Base-by-base conservation (phyloP, 1,140 invertebrate genomes). In the Amyelois transitella region DNA sequence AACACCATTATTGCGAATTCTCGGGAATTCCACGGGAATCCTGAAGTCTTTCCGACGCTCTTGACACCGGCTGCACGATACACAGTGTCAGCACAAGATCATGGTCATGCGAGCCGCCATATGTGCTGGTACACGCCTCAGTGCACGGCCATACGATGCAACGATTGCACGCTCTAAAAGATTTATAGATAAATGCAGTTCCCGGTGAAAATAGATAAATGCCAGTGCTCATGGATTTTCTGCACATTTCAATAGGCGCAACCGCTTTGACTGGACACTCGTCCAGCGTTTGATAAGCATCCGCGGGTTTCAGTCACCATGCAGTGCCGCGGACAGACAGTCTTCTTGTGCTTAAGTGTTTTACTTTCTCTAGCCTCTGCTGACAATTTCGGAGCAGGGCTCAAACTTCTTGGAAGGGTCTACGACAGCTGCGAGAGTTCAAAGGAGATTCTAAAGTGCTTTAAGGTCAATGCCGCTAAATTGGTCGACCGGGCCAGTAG, bases 391-490 rank as follows among this genome's bases (percentile, higher is more conserved):
- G 75, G 73, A 48, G 68, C 69, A 10, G 80, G 84, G 17, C 57
- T 87, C 18, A 86, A 82, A 67, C 69, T 89, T 25, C 56, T 92
- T 14, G 83, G 89, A 53, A 90, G 89, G 64, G 86, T 92, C 32
- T 92, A 91, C 63, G 85, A 89, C 25, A 89, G 91, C 55, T 94
- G 93, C 72, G 88, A 90, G 51, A 77, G 87, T 24, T 90, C 90
- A 24, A 83, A 91, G 57, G 90, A 93, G 61, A 85, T 92, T 25
- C 72, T 92, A 50, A 92, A 91, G 77, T 94, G 93, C 71, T 88
- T 93, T 53, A 93, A 94, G 77, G 81, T 93, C 6, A 91, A 92
- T 70, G 92, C 91, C 0, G 77, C 92, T 0, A 92, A 91, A 63
- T 77, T 92, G 5, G 72, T 90, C 5, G 91, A 93, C 51, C 81